Conservation (phyloP, 35 echinoderm and acorn worm species). For the Amphiura filiformis region DNA sequence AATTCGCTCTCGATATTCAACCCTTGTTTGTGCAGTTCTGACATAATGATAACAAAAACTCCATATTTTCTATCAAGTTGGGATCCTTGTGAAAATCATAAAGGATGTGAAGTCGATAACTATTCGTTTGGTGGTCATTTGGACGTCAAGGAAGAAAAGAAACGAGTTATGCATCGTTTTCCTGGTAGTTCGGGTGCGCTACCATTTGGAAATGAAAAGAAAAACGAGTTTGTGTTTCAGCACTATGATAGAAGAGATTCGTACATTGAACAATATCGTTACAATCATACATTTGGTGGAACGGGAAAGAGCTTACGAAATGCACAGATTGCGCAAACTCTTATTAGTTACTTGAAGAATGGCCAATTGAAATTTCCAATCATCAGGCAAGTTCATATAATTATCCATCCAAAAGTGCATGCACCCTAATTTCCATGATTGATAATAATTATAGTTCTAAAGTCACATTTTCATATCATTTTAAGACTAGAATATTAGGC, state of each 20-base stretch:
- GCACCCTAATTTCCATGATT: no score
- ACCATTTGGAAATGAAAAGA: background rate
- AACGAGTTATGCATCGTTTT: background rate
- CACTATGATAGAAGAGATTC: background rate
- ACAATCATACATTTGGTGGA: background rate
- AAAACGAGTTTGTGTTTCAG: background rate
- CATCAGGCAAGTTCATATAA: background rate
- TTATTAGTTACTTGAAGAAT: background rate
- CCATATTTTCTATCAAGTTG: background rate
- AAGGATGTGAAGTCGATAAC: background rate
- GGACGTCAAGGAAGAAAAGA: background rate
- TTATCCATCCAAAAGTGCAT: no score
- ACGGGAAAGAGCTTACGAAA: background rate
- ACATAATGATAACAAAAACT: no score
- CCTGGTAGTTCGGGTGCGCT: background rate
- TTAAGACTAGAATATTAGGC: no score
- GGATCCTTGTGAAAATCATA: background rate
- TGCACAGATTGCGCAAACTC: background rate
- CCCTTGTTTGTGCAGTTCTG: no score
- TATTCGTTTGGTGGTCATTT: background rate
- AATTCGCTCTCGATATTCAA: no score
- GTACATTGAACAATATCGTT: background rate
- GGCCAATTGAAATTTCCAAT: background rate
- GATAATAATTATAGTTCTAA: no score
- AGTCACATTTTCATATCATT: no score